Percentiles rank a stretch among this genome's conserved stretches.
phyloP scores from a whole-genome alignment of 2,113 vertebrate genomes.

The Oxyruncus cristatus region DNA sequence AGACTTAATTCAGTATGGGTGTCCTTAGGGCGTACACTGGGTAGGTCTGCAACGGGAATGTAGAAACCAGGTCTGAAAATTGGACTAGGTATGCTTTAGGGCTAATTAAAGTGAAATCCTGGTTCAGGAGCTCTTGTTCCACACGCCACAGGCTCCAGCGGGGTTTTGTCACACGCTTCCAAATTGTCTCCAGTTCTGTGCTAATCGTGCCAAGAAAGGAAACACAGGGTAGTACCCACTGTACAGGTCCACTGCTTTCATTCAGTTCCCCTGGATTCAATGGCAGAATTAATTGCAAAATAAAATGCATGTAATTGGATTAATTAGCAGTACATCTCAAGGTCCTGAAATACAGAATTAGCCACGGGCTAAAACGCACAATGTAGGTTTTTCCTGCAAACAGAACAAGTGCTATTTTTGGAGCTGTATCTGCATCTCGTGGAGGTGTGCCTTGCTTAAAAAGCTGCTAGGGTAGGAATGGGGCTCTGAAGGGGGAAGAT shows the following conservation, averaged over 20 bases:
- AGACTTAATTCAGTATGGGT: not conserved
- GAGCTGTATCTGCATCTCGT: not conserved
- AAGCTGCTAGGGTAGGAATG: not conserved
- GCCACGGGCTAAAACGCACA: not conserved
- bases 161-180: not conserved
- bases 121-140: not conserved
- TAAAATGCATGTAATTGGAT: not conserved
- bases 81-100: not conserved
- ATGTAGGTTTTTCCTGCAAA: not conserved
- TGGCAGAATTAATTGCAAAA: not conserved
- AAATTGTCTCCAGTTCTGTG: not conserved
- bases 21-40: not conserved
- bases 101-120: not conserved
- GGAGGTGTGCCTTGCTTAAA: not conserved
- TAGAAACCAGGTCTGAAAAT: not conserved
- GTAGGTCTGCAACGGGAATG: not conserved
- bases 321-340: constrained; percentile 19
- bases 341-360: not conserved
- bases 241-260: not conserved
- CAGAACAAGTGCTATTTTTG: constrained; percentile 1
- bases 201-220: not conserved
- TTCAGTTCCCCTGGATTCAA: not conserved
- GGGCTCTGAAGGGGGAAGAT: not conserved
- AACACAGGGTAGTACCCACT: not conserved
- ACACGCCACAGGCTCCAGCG: not conserved